Evolutionary conservation across 2,888 invertebrate genomes (phyloP).

Genomic region (Cremastinae sp.): DNA sequence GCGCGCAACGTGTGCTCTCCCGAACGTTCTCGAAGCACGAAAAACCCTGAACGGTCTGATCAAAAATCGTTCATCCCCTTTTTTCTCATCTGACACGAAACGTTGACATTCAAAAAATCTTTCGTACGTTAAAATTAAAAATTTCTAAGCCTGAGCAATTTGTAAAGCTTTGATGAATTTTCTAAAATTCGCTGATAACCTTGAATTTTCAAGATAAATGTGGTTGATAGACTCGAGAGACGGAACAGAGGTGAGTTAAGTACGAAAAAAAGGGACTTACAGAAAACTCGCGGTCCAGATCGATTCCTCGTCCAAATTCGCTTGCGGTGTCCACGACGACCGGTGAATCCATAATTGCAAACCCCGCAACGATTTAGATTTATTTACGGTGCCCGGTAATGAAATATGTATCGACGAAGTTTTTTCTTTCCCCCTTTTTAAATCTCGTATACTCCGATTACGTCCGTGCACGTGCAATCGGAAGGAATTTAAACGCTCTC

Average conservation of each 20-base stretch:
- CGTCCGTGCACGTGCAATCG: background rate
- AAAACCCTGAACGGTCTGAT: background rate
- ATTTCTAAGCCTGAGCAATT: too few relatives aligned
- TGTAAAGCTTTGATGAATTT: background rate
- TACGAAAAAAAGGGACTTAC: constrained; percentile 78
- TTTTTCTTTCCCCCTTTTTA: constrained; percentile 1
- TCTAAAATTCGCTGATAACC: background rate
- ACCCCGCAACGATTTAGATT: constrained; percentile 49
- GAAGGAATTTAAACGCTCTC: background rate
- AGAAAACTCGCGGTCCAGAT: constrained; percentile 79
- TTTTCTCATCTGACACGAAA: too few relatives aligned
- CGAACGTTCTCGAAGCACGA: constrained; percentile 43
- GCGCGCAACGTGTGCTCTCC: constrained; percentile 26
- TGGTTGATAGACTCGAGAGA: constrained; percentile 9
- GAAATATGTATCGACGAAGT: too few relatives aligned
- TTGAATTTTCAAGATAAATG: background rate
- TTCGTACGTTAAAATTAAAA: too few relatives aligned
- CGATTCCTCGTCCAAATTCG: constrained; percentile 82
- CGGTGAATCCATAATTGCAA: constrained; percentile 82
- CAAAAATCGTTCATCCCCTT: too few relatives aligned
- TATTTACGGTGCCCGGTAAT: constrained; percentile 27
- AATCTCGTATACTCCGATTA: background rate
- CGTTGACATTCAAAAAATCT: too few relatives aligned
- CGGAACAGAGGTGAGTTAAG: constrained; percentile 14
- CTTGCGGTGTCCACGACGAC: constrained; percentile 84